Conservation (phyloP, 2,888 invertebrate species). For the Drosophila tanythrix region DNA sequence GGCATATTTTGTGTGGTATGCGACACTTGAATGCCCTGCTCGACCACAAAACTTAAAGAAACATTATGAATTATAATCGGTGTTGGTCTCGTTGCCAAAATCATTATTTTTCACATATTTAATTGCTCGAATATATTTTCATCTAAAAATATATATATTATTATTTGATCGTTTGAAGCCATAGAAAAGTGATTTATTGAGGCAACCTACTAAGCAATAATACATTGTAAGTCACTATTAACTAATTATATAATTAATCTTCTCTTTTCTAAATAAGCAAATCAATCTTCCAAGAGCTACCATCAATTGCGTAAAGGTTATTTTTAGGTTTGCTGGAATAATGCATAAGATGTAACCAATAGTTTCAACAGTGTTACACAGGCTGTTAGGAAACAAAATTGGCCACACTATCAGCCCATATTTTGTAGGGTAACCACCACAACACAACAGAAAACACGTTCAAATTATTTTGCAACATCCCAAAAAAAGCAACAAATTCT, state of each 20-base stretch:
- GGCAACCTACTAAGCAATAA: background rate
- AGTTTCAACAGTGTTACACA: background rate
- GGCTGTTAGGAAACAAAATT: background rate
- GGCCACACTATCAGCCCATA: background rate
- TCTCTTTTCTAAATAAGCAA: background rate
- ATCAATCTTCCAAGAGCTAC: background rate
- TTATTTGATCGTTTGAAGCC: background rate
- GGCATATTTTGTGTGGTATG: background rate
- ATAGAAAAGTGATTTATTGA: background rate
- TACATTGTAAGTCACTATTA: no score
- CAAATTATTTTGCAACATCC: conserved; percentile 59
- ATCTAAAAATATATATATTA: background rate
- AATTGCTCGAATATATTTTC: background rate
- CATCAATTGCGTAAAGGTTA: background rate
- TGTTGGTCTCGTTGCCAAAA: background rate
- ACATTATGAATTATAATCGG: background rate
- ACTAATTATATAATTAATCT: background rate
- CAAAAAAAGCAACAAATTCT: conserved; percentile 42
- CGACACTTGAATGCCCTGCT: conserved; percentile 26
- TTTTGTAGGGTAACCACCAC: conserved; percentile 26
- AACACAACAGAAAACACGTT: conserved; percentile 53
- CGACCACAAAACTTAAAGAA: background rate
- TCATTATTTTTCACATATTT: background rate
- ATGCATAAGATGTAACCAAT: background rate
- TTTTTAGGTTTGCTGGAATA: background rate